Base-by-base conservation (phyloP, 2,797 vertebrate genomes). In the Aeoliscus strigatus region DNA sequence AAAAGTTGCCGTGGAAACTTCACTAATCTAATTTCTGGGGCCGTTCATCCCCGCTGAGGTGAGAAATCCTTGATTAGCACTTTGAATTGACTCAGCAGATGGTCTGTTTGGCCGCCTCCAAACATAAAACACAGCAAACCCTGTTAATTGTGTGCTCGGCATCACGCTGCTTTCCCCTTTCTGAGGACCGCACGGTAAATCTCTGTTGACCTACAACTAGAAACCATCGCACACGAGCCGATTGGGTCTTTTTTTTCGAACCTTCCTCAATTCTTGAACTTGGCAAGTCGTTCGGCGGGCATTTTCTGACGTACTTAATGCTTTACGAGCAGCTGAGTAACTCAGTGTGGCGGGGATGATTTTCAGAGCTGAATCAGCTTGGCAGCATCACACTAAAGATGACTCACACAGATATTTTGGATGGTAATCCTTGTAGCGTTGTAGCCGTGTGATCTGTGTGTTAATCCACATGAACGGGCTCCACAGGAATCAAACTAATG, bases 51-150 rank as follows among this genome's bases (percentile, higher is more conserved):
- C 69, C 18, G 42, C 64, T 54, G 74, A 76, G 82, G 73, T 78
- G 77, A 66, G 80, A 83, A 77, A 67, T 75, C 60, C 77, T 80
- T 79, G 60, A 82, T 84, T 84, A 86, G 70, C 83, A 80, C 70
- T 66, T 60, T 58, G 56, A 55, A 69, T 73, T 66, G 27, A 44
- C 70, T 54, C 66, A 55, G 62, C 66, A 72, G 74, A 60, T 9
- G 6, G 47, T 68, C 30, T 12, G 26, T 65, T 64, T 37, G 45
- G 63, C 39, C 45, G 31, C 39, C 29, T 25, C 51, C 36, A 56
- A 68, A 67, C 49, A 64, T 51, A 56, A 73, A 73, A 69, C 55
- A 47, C 15, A 29, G 58, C 51, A 60, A 59, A 54, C 39, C 42
- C 66, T 73, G 68, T 75, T 53, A 80, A 59, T 50, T 55, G 63